Percentiles rank a stretch among this genome's conserved stretches.
These are phyloP conservation scores for Protonibea diacanthus DNA, from an alignment of 2,797 vertebrate genomes.

Conservation along the genomic window DNA sequence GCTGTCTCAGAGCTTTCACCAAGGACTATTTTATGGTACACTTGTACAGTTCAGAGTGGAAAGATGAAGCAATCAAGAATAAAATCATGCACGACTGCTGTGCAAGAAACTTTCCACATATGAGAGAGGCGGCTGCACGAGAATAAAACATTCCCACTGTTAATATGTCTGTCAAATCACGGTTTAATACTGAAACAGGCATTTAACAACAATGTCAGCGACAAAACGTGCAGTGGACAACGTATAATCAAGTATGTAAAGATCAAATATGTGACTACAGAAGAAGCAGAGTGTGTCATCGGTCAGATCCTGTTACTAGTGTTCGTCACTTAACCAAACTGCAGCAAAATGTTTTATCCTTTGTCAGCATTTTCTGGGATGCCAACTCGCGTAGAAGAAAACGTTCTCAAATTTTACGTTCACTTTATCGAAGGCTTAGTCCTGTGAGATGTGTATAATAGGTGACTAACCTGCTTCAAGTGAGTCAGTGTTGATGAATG, in stretches of 20 bases:
- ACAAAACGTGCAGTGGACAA: background rate
- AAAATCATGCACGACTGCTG: background rate
- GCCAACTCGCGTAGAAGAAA: too few relatives aligned
- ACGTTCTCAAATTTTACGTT: background rate
- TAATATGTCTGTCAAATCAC: background rate
- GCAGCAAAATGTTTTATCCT: slow-evolving; percentile 25
- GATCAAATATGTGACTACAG: background rate
- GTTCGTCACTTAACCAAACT: background rate
- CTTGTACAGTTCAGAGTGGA: slow-evolving; percentile 6
- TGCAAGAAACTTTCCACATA: background rate
- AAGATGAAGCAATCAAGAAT: slow-evolving; percentile 2
- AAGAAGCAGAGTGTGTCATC: background rate
- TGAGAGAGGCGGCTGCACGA: background rate
- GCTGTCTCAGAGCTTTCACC: slow-evolving; percentile 33
- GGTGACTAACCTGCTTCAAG: background rate
- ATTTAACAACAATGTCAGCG: background rate
- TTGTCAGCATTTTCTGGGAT: background rate
- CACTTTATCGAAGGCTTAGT: background rate
- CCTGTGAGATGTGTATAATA: background rate
- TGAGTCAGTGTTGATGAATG: background rate
- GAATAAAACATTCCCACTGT: background rate
- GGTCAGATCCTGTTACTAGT: background rate
- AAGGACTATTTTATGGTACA: slow-evolving; percentile 15
- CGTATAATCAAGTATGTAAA: background rate
- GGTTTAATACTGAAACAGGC: background rate